phyloP scores from a whole-genome alignment of 2,888 invertebrate genomes.

The Tiliacea citrago region DNA sequence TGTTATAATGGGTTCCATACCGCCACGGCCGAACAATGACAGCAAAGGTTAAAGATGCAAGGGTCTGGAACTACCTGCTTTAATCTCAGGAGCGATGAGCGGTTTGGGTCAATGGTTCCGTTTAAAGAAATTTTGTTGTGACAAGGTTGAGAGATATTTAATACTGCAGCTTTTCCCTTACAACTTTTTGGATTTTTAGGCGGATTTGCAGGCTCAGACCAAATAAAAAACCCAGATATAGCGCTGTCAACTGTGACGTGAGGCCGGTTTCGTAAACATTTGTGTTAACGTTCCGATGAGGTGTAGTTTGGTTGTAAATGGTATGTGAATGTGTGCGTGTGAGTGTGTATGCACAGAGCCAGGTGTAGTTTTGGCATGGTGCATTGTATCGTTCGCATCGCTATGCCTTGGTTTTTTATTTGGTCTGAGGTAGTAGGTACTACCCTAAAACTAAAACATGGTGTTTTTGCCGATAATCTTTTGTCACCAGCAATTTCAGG shows the following conservation, averaged over 20 bases:
- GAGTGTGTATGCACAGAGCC: no score
- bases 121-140: background rate
- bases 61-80: constrained; percentile 61
- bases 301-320: no score
- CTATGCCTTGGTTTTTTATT: no score
- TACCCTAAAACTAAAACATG: background rate
- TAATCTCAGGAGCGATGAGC: constrained; percentile 15
- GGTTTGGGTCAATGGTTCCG: constrained; percentile 35
- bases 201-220: no score
- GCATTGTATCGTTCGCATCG: no score
- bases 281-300: no score
- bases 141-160: background rate
- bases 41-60: constrained; percentile 60
- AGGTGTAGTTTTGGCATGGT: no score
- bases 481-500: background rate
- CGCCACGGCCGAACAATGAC: constrained; percentile 57
- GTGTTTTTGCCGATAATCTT: background rate
- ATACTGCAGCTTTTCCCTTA: background rate
- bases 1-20: constrained; percentile 51
- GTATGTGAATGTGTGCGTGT: no score
- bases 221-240: no score
- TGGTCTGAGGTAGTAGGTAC: no score
- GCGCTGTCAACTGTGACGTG: no score
- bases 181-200: background rate
- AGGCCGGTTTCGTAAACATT: no score